Evolutionary conservation across 2,113 vertebrate genomes (phyloP).

Genomic region (Xenopus tropicalis): UCB_Xtro_10.0 CM004452.2:42244001-42244500

Average conservation of each 20-base stretch:
- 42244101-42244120: slow-evolving; percentile 99
- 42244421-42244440: slow-evolving; percentile 80
- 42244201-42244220: slow-evolving; percentile 77
- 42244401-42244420: slow-evolving; percentile 76
- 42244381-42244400: slow-evolving; percentile 84
- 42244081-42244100: slow-evolving; percentile 98
- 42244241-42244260: slow-evolving; percentile 49
- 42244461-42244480: slow-evolving; percentile 62
- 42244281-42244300: slow-evolving; percentile 32
- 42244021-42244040: slow-evolving; percentile 59
- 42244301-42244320: slow-evolving; percentile 47
- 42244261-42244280: slow-evolving; percentile 22
- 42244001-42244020: slow-evolving; percentile 39
- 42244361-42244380: slow-evolving; percentile 83
- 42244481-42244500: slow-evolving; percentile 69
- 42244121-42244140: slow-evolving; percentile 99
- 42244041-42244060: slow-evolving; percentile 80
- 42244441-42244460: slow-evolving; percentile 51
- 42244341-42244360: slow-evolving; percentile 78
- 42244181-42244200: slow-evolving; percentile 90
- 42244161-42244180: slow-evolving; percentile 98
- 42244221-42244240: slow-evolving; percentile 53
- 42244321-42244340: slow-evolving; percentile 52
- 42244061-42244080: slow-evolving; percentile 86
- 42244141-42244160: slow-evolving; percentile 99